These are phyloP conservation scores for Phortica okadai DNA, from an alignment of 2,888 invertebrate genomes.

Conservation along the genomic window DNA sequence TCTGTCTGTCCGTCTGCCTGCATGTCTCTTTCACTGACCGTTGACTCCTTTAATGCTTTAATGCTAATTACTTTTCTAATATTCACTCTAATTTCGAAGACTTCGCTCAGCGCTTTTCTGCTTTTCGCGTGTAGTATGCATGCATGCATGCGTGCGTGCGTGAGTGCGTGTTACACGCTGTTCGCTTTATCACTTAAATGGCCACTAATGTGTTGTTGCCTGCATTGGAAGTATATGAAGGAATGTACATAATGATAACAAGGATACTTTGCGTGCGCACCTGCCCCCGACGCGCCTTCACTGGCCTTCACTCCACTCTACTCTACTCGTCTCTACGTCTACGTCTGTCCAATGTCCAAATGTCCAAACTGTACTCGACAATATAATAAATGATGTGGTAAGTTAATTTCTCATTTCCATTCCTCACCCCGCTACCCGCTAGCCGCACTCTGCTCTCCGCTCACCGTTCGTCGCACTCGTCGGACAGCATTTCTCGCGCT, in stretches of 20 bases:
- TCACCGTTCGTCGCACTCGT: neutral
- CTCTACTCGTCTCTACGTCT: neutral
- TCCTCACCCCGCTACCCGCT: neutral
- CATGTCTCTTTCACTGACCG: neutral
- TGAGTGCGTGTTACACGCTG: neutral
- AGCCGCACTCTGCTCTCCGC: neutral
- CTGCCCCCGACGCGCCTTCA: neutral
- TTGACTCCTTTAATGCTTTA: neutral
- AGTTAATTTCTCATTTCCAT: slow-evolving; percentile 57
- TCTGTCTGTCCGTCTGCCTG: neutral
- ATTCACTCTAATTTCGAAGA: neutral
- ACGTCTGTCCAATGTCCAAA: neutral
- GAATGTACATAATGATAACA: slow-evolving; percentile 9
- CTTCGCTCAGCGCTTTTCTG: neutral
- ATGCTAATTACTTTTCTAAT: slow-evolving; percentile 1
- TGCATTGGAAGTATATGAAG: neutral
- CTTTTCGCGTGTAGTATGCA: neutral
- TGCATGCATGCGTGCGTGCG: neutral
- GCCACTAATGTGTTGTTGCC: neutral
- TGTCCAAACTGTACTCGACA: neutral
- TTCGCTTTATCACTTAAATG: slow-evolving; percentile 11
- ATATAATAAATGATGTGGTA: slow-evolving; percentile 64
- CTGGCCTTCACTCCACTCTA: neutral
- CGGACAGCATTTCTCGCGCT: neutral
- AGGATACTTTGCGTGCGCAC: slow-evolving; percentile 10